A percentile compares a stretch with the other conserved stretches of the same genome.
Conservation (phyloP, 2,888 invertebrate genomes). For the Digitonthophagus gazella region DNA sequence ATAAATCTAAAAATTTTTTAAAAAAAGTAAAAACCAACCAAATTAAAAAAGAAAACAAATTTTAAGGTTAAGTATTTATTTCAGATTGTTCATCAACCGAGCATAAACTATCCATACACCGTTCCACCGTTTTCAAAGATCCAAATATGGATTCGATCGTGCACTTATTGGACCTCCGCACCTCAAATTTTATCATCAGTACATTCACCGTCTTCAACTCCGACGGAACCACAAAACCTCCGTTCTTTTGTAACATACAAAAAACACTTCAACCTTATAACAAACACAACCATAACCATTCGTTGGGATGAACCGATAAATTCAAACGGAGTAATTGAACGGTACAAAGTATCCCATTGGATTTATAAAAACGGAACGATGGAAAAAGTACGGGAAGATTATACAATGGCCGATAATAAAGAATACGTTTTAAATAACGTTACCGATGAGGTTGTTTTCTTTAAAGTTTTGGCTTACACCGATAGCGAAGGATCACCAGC, state of each 20-base stretch:
- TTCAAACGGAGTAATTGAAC: conserved; percentile 71
- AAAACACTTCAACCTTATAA: conserved; percentile 32
- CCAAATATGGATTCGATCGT: conserved; percentile 73
- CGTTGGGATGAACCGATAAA: conserved; percentile 78
- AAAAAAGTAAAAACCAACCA: background rate
- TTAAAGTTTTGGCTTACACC: conserved; percentile 77
- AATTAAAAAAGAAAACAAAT: conserved; percentile 1
- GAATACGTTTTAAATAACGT: conserved; percentile 59
- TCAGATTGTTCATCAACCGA: conserved; percentile 57
- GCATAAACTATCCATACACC: conserved; percentile 54
- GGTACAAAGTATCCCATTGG: conserved; percentile 75
- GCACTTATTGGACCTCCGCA: conserved; percentile 85
- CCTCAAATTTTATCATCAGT: conserved; percentile 61
- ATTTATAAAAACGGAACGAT: conserved; percentile 53
- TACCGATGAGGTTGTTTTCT: conserved; percentile 65
- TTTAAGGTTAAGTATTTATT: conserved; percentile 26
- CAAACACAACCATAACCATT: conserved; percentile 60
- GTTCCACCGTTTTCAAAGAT: conserved; percentile 70
- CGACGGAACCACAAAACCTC: conserved; percentile 70
- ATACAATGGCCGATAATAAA: conserved; percentile 43
- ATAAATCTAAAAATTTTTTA: too few species aligned
- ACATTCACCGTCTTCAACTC: conserved; percentile 78
- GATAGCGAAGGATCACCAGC: conserved; percentile 66
- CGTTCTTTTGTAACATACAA: conserved; percentile 69
- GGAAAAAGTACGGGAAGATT: conserved; percentile 40